Base-by-base conservation (phyloP, 2,888 invertebrate species). In the Nyleta sp. region DNA sequence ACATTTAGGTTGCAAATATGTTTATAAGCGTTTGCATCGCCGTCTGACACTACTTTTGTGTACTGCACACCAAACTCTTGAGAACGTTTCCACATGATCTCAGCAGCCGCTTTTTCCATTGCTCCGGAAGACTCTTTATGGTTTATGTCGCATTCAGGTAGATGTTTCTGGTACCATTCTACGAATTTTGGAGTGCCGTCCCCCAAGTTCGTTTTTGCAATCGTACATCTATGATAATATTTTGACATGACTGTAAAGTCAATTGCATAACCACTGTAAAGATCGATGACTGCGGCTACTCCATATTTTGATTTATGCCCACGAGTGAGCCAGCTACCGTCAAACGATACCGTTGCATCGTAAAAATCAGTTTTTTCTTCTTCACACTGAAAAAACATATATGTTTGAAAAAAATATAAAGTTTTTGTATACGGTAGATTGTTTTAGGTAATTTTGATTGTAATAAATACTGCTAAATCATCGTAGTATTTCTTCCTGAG, bases 161-260 rank as follows among this genome's bases (percentile, higher is more conserved):
- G 10, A 22, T 67, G 53, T 46, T 46, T 68, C 15, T 48, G 46
- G 22, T 28, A 57, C 46, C 57, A 68, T 5, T 33, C 24, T 6
- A 15, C 2, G 33, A 53, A 81, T 73, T 81, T 71, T 53, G 73
- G 46, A 11, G 55, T 33, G 10, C 65, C 71, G 28, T 73, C 70
- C 28, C 70, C 80, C 13, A 80, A 68, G 2, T 71, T 24, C 22
- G 24, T 24, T 55, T 65, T 44, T 28, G 67, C 65, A n/a, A 59
- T 55, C 18, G 57, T 52, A 73, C 80, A 82, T 22, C n/a, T 11
- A 15, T 73, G 82, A 53, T 75, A 82, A 50, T 50, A 78, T 42
- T 82, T 82, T 33, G 33, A 33, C 33, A 33, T 33, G 11, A 33
- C 33, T 33, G 33, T 33, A 33, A 33, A 33, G n/a, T 33, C 33